Percentiles rank a stretch among this genome's conserved stretches.
Conservation (phyloP, 2,113 vertebrate species). For the Chlamydotis undulata region DNA sequence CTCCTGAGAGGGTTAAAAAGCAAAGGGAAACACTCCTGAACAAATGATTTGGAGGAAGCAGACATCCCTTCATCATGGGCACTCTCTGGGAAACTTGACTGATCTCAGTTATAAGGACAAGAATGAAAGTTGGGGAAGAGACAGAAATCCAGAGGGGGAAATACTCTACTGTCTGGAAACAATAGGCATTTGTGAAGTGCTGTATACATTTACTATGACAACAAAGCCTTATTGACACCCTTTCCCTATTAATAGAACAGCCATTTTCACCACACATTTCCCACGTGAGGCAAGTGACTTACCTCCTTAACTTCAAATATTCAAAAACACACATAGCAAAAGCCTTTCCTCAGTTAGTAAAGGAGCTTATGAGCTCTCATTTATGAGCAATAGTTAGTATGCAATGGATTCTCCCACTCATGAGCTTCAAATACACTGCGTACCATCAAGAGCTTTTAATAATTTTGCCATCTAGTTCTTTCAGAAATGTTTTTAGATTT, state of each 20-base stretch:
- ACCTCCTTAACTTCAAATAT: not conserved
- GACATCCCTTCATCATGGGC: not conserved
- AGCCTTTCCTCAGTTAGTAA: not conserved
- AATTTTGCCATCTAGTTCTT: conserved; percentile 15
- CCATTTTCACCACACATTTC: not conserved
- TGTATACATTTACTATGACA: not conserved
- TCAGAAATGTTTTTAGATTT: conserved; percentile 30
- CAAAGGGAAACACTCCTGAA: not conserved
- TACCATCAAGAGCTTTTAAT: not conserved
- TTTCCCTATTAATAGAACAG: not conserved
- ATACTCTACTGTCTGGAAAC: not conserved
- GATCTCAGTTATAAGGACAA: not conserved
- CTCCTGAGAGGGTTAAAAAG: not conserved
- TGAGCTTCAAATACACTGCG: not conserved
- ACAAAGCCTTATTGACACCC: not conserved
- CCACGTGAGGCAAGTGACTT: not conserved
- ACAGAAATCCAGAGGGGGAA: not conserved
- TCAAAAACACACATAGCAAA: not conserved
- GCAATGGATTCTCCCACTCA: conserved; percentile 9
- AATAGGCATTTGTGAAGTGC: not conserved
- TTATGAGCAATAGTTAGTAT: not conserved
- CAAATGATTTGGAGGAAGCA: not conserved
- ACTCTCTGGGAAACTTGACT: not conserved
- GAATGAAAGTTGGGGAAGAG: not conserved
- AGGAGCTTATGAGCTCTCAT: not conserved